These are phyloP conservation scores for Telenomus remus DNA, from an alignment of 1,140 invertebrate genomes.

Conservation along the genomic window DNA sequence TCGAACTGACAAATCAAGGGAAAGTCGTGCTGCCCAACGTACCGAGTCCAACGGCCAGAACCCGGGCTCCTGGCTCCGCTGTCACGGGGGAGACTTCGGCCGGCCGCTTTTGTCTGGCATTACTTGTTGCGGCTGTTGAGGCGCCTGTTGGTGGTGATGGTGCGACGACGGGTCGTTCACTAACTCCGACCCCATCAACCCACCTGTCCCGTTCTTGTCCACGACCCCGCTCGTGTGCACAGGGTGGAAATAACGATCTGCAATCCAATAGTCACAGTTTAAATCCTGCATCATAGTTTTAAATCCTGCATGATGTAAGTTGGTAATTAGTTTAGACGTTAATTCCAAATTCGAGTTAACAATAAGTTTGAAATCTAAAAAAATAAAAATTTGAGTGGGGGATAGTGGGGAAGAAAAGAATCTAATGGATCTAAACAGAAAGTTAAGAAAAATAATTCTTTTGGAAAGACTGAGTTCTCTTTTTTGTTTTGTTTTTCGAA, in stretches of 20 bases:
- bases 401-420: no score
- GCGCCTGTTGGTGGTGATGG: conserved; percentile 67
- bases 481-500: no score
- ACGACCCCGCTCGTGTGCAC: conserved; percentile 72
- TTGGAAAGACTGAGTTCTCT: no score
- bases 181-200: conserved; percentile 68
- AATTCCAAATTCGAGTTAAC: no score
- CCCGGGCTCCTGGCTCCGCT: conserved; percentile 55
- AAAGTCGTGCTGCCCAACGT: conserved; percentile 35
- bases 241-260: conserved; percentile 74
- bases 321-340: no score
- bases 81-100: conserved; percentile 75
- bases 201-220: conserved; percentile 70
- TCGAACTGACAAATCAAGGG: conserved; percentile 39
- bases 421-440: no score
- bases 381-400: no score
- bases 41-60: conserved; percentile 41
- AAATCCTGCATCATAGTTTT: not conserved
- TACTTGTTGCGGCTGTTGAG: conserved; percentile 69
- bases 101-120: conserved; percentile 73
- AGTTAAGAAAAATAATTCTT: no score
- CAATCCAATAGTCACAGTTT: conserved; percentile 32
- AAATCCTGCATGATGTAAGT: no score
- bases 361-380: no score
- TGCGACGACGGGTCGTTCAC: conserved; percentile 66